phyloP scores from a whole-genome alignment of 2,113 vertebrate species.

The Cnemophilus loriae region DNA sequence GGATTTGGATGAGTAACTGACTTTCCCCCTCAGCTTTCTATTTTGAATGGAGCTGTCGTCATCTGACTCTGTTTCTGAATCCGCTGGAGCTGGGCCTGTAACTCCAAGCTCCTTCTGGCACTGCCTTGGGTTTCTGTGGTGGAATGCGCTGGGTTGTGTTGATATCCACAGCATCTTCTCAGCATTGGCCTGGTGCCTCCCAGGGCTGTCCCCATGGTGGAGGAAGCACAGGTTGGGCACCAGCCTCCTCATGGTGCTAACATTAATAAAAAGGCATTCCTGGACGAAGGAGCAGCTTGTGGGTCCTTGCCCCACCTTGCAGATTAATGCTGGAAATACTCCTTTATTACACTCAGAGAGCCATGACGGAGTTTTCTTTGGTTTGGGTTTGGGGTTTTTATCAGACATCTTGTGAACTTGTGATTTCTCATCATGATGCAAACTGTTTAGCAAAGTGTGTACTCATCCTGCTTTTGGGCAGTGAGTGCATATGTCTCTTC shows the following conservation, averaged over 20 bases:
- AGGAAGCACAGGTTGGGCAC: not conserved
- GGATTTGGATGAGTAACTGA: not conserved
- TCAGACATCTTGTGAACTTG: not conserved
- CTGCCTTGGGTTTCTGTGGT: accelerated
- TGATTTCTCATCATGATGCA: accelerated
- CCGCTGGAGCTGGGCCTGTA: not conserved
- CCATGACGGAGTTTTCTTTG: not conserved
- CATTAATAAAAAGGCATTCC: not conserved
- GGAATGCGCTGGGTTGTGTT: accelerated
- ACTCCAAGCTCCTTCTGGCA: accelerated
- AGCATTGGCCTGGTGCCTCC: not conserved
- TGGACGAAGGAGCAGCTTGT: not conserved
- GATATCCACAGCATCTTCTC: not conserved
- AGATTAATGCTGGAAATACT: not conserved
- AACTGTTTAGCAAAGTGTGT: not conserved
- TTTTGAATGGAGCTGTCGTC: not conserved
- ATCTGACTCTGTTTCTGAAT: accelerated
- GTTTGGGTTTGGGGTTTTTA: not conserved
- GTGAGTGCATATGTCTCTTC: accelerated
- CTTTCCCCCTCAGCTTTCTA: not conserved
- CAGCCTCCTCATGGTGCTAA: not conserved
- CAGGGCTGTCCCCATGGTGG: not conserved
- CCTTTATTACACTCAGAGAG: not conserved
- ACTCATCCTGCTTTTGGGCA: not conserved
- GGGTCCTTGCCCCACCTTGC: not conserved